Percentiles rank a stretch among this genome's conserved stretches.
Evolutionary conservation across 2,888 invertebrate genomes (phyloP).

Genomic region (Allolobophora icterica): DNA sequence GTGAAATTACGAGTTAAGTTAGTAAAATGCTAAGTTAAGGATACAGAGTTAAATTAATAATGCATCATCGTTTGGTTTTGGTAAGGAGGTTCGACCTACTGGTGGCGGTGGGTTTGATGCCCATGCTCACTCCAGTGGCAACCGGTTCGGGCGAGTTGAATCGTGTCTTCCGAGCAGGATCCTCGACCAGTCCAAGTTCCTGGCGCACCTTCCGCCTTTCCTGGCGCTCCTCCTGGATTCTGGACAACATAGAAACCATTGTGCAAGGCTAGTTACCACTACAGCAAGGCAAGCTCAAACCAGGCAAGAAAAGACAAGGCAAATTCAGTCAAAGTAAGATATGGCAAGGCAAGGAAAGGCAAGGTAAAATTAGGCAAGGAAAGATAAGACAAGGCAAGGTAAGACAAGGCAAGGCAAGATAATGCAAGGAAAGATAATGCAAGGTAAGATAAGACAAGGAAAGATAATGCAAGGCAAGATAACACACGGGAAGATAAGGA

Average conservation of each 20-base stretch:
- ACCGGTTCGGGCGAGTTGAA: constrained; percentile 45
- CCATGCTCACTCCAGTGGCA: constrained; percentile 43
- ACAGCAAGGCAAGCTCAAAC: no score
- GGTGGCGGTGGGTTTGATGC: constrained; percentile 28
- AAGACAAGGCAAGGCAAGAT: no score
- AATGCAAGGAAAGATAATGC: no score
- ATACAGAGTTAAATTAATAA: no score
- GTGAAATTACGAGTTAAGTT: no score
- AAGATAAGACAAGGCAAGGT: no score
- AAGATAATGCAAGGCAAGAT: background rate
- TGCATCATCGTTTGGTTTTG: no score
- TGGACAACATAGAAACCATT: constrained; percentile 62
- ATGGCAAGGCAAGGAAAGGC: background rate
- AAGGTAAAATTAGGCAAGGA: no score
- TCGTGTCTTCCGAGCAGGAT: constrained; percentile 37
- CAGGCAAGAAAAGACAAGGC: background rate
- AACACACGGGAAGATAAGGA: background rate
- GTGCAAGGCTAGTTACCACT: no score
- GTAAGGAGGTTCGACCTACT: background rate
- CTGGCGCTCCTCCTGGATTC: constrained; percentile 95
- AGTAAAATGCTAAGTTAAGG: no score
- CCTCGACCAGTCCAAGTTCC: constrained; percentile 42
- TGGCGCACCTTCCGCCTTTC: constrained; percentile 83
- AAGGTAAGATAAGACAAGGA: no score
- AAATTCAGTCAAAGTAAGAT: background rate